phyloP scores from a whole-genome alignment of 30 jellyfish, hydroid and myxozoan genomes.

The Aurelia sp. region DNA sequence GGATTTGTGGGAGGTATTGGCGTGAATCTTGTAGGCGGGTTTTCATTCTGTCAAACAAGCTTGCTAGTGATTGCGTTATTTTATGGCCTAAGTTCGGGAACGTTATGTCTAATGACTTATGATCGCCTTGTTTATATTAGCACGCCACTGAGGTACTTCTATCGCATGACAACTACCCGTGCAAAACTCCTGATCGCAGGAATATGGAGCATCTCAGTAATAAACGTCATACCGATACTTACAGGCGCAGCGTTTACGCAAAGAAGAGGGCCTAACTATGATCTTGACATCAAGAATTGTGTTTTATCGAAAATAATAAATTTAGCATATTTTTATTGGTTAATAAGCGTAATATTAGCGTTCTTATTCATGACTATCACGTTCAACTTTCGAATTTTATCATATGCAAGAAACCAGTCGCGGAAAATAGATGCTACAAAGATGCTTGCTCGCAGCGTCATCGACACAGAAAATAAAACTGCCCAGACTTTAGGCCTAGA shows the following conservation, averaged over 20 bases:
- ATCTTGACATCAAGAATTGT: constrained; percentile 68
- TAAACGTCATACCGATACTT: constrained; percentile 40
- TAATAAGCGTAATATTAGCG: constrained; percentile 1
- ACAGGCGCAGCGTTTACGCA: constrained; percentile 33
- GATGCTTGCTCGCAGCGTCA: neutral
- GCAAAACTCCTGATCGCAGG: constrained; percentile 20
- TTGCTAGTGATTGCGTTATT: constrained; percentile 41
- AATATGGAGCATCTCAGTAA: constrained; percentile 49
- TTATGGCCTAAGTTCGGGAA: constrained; percentile 66
- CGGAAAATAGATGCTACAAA: constrained; percentile 17
- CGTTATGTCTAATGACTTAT: constrained; percentile 52
- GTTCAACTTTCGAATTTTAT: constrained; percentile 47
- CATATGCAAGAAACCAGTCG: constrained; percentile 70
- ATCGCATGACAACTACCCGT: constrained; percentile 48
- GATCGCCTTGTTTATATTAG: constrained; percentile 67
- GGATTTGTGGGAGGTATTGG: constrained; percentile 56
- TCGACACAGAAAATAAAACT: neutral
- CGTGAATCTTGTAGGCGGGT: constrained; percentile 48
- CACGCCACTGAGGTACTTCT: constrained; percentile 61
- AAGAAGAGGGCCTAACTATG: constrained; percentile 21
- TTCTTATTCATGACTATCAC: constrained; percentile 36
- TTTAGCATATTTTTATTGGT: constrained; percentile 54
- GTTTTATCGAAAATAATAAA: constrained; percentile 55
- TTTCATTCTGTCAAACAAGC: constrained; percentile 49
- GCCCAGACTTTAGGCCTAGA: neutral